A percentile compares a stretch with the other conserved stretches of the same genome.
Evolutionary conservation across 2,113 vertebrate species (phyloP).

Genomic region (Pteruthius melanotis): DNA sequence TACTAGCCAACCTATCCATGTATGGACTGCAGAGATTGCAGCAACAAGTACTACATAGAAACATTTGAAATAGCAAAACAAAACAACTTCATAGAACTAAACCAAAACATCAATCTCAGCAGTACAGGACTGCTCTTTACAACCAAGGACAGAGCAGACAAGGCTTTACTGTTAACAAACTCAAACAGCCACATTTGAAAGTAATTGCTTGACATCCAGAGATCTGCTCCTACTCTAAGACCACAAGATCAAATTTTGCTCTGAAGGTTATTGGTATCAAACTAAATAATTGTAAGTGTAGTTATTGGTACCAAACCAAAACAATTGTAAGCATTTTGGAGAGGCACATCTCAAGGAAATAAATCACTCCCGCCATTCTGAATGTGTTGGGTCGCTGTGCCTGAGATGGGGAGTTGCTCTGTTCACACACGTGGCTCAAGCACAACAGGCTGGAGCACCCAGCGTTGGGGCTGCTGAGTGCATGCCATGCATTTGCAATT

Average conservation of each 20-base stretch:
- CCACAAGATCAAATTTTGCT: constrained; percentile 18
- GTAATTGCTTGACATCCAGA: neutral
- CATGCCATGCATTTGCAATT: neutral
- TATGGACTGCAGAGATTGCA: neutral
- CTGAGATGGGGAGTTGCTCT: neutral
- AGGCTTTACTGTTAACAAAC: neutral
- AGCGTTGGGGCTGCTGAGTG: neutral
- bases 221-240: neutral
- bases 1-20: neutral
- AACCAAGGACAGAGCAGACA: neutral
- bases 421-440: neutral
- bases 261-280: neutral
- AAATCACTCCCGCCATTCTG: fast-evolving
- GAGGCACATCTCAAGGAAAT: neutral
- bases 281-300: neutral
- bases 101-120: neutral
- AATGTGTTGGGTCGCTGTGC: neutral
- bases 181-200: neutral
- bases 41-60: neutral
- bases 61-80: neutral
- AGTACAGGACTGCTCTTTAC: neutral
- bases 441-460: neutral
- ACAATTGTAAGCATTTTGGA: neutral
- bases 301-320: neutral
- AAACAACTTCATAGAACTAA: neutral